Percentiles rank a stretch among this genome's conserved stretches.
These are phyloP conservation scores for Myotis myotis DNA, from an alignment of 2,797 vertebrate species.

Conservation along the genomic window DNA sequence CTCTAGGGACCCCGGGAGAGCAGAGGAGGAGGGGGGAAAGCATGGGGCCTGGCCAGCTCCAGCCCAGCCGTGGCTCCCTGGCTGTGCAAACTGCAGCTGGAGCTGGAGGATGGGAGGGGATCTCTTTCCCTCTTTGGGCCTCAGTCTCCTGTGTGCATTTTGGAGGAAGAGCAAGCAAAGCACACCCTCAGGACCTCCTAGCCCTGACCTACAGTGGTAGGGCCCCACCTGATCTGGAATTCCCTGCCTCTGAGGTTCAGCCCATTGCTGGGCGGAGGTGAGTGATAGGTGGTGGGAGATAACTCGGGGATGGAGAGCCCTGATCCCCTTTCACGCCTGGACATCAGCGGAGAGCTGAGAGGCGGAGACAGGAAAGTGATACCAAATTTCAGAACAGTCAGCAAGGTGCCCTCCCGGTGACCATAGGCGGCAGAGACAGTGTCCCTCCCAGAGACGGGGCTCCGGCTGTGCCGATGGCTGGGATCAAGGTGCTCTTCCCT, in stretches of 20 bases:
- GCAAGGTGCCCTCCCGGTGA: neutral
- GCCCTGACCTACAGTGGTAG: neutral
- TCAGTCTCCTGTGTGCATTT: neutral
- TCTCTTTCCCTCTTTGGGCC: neutral
- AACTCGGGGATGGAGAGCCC: neutral
- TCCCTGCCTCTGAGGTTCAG: neutral
- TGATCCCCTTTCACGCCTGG: neutral
- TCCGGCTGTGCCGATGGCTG: too few relatives aligned
- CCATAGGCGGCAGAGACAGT: neutral
- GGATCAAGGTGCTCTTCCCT: neutral
- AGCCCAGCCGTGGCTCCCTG: neutral
- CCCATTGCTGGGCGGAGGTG: neutral
- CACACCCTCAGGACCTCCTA: neutral
- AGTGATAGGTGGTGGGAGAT: neutral
- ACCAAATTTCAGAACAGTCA: neutral
- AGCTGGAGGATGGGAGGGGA: too few relatives aligned
- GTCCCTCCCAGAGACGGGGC: neutral
- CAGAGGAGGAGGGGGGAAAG: slow-evolving; percentile 34
- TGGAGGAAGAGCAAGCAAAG: neutral
- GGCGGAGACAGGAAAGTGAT: neutral
- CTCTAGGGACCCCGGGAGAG: slow-evolving; percentile 25
- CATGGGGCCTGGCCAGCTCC: neutral
- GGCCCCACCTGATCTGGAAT: neutral
- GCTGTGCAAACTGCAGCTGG: neutral
- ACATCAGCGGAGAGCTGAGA: neutral